Evolutionary conservation across 2,888 invertebrate species (phyloP).

Genomic region (Muscina levida): DNA sequence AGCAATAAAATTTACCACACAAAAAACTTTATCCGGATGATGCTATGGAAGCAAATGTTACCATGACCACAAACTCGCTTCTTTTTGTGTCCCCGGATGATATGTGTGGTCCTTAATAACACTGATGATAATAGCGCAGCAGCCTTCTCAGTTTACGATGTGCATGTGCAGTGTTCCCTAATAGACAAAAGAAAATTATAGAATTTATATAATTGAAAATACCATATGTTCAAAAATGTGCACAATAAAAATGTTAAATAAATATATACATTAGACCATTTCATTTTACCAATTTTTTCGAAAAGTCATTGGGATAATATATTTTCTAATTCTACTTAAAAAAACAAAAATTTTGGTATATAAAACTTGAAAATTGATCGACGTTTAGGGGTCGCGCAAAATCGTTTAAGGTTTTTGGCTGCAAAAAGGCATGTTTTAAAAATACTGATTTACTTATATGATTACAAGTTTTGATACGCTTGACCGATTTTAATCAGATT

Average conservation of each 20-base stretch:
- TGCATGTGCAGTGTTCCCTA: background rate
- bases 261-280: too few species aligned
- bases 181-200: background rate
- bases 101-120: slow-evolving; percentile 1
- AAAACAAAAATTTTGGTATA: too few species aligned
- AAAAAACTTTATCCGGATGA: slow-evolving; percentile 1
- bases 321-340: too few species aligned
- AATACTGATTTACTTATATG: too few species aligned
- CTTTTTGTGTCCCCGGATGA: background rate
- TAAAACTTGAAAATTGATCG: too few species aligned
- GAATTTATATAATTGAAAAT: slow-evolving; percentile 14
- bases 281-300: too few species aligned
- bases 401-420: too few species aligned
- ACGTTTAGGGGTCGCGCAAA: too few species aligned
- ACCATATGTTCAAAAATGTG: background rate
- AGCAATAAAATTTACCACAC: slow-evolving; percentile 61
- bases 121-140: background rate
- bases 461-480: too few species aligned
- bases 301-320: too few species aligned
- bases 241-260: background rate
- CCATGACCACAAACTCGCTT: background rate
- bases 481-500: too few species aligned
- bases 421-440: too few species aligned
- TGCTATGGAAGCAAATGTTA: slow-evolving; percentile 37
- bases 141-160: background rate